Evolutionary conservation across 2,888 invertebrate genomes (phyloP), one percentile per base, ranked within the genome.

Genomic region (Capitulum mitella): DNA sequence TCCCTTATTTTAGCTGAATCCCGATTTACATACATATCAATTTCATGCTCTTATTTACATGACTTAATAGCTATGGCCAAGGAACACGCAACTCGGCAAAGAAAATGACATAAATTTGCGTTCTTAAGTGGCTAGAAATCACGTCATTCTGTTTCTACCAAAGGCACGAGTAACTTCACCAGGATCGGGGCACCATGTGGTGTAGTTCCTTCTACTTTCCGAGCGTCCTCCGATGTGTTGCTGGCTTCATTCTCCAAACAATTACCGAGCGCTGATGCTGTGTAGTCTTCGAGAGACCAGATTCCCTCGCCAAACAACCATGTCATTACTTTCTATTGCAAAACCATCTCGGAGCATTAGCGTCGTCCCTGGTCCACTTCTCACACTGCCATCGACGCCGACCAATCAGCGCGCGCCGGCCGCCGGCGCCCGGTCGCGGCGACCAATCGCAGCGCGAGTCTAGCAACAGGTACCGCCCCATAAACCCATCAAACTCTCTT

Each of bases 251-350:
- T 70, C 70, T 29, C 70, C 70, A 70, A 70, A 70, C 70, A 70
- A 70, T 70, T 70, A 70, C 70, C 37, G 70, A 8, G 37, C 22
- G 37, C 6, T 26, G 70, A 70, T 70, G 70, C 22, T 32, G 34
- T 34, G 70, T 16, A 16, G 70, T 14, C 37, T 5, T 32, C 37
- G 37, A 16, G 22, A 14, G 37, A 70, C 22, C 70, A 37, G 70
- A 70, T 37, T 37, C 70, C 37, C 70, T 1, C 22, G 37, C 70
- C 70, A 70, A 70, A 70, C 70, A 70, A 37, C 37, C 70, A 70
- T 34, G 70, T 37, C 70, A 70, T 70, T 70, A 70, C 70, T 75
- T 75, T 75, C 75, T 46, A 43, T 75, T 75, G 75, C 75, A 75
- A 75, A 75, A 46, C 75, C 75, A 75, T 75, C 75, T 3, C 3